These are phyloP conservation scores for Tapirus indicus DNA, from an alignment of 2,797 vertebrate genomes.

Conservation along the genomic window DNA sequence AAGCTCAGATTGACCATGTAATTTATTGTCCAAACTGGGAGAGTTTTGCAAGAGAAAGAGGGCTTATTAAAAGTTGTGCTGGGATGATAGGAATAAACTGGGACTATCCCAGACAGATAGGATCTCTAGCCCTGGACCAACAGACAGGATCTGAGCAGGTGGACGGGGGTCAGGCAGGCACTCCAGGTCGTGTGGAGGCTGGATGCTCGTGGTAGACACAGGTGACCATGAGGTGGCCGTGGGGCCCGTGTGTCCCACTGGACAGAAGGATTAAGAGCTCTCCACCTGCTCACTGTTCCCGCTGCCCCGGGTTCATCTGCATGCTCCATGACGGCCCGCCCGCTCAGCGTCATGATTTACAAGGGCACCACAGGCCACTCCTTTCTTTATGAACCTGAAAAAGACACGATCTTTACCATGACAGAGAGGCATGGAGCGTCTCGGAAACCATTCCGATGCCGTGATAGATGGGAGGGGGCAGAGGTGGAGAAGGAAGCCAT, in stretches of 20 bases:
- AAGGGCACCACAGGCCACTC: background rate
- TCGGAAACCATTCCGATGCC: accelerated
- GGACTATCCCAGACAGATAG: background rate
- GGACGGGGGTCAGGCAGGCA: background rate
- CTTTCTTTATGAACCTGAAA: background rate
- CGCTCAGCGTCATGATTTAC: accelerated
- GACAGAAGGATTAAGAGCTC: background rate
- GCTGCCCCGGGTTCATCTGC: accelerated
- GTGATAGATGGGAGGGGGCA: accelerated
- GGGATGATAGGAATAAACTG: background rate
- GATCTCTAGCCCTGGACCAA: no score
- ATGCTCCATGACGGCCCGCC: accelerated
- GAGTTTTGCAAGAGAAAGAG: background rate
- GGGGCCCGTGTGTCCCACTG: no score
- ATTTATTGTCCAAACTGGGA: background rate
- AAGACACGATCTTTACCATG: background rate
- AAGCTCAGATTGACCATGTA: background rate
- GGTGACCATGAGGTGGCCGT: background rate
- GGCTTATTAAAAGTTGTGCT: background rate
- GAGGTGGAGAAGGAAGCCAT: background rate
- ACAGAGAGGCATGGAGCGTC: background rate
- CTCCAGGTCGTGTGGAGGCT: background rate
- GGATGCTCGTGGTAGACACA: accelerated
- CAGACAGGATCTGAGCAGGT: background rate
- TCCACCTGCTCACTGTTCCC: accelerated